phyloP scores from a whole-genome alignment of 2,888 invertebrate genomes.

The Ctenicera cuprea region DNA sequence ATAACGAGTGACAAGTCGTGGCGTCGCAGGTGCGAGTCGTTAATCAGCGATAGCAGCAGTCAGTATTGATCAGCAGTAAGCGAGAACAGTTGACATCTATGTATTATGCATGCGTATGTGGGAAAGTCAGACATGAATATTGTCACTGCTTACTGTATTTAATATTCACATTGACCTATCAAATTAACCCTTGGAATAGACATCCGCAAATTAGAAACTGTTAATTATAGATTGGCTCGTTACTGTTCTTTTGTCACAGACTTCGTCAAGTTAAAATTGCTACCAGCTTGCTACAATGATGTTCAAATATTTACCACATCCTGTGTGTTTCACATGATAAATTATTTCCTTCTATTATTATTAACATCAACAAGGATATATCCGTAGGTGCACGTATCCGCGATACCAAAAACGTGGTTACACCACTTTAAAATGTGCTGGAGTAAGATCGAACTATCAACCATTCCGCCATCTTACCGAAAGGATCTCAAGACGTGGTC shows the following conservation, averaged over 20 bases:
- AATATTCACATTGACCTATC: conserved; percentile 38
- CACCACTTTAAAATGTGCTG: too few relatives aligned
- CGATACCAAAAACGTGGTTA: too few relatives aligned
- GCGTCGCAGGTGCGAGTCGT: conserved; percentile 51
- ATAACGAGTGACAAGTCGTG: conserved; percentile 47
- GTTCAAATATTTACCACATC: too few relatives aligned
- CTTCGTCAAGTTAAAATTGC: not conserved
- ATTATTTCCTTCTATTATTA: too few relatives aligned
- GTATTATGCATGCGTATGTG: conserved; percentile 46
- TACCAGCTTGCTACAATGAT: too few relatives aligned
- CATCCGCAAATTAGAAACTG: conserved; percentile 28
- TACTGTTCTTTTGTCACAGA: not conserved
- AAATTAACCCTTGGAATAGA: conserved; percentile 29
- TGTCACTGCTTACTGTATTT: conserved; percentile 28
- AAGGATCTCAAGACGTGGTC: too few relatives aligned
- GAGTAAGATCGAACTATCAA: too few relatives aligned
- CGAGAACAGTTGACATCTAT: conserved; percentile 47
- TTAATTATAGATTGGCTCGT: conserved; percentile 3
- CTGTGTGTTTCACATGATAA: too few relatives aligned
- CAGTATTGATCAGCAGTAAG: conserved; percentile 50
- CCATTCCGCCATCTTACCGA: too few relatives aligned
- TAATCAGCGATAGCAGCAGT: conserved; percentile 50
- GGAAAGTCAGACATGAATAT: conserved; percentile 32
- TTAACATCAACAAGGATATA: too few relatives aligned
- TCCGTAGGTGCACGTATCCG: too few relatives aligned